Conservation (phyloP, 2,797 vertebrate species). For the Novumbra hubbsi region DNA sequence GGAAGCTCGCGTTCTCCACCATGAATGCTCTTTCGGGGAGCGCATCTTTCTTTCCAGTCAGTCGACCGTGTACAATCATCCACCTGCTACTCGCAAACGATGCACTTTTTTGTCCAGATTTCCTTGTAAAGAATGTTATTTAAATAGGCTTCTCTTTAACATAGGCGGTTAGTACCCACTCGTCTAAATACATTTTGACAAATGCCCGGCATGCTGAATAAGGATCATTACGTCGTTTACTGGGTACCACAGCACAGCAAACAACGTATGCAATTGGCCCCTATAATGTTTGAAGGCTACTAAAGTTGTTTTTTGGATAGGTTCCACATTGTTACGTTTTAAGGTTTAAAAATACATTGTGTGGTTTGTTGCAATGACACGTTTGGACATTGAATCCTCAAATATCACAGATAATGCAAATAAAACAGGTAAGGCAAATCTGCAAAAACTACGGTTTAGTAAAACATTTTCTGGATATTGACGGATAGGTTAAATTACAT, state of each 20-base stretch:
- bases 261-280: conserved; percentile 10
- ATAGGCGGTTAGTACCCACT: conserved; percentile 49
- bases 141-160: conserved; percentile 60
- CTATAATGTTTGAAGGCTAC: conserved; percentile 15
- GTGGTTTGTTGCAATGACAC: background rate
- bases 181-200: conserved; percentile 36
- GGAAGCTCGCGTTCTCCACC: conserved; percentile 48
- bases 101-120: conserved; percentile 42
- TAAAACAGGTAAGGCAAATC: background rate
- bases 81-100: conserved; percentile 74
- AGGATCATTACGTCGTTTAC: conserved; percentile 38
- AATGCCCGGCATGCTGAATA: conserved; percentile 36
- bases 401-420: background rate
- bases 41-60: conserved; percentile 65
- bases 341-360: background rate
- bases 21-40: conserved; percentile 69
- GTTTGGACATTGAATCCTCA: background rate
- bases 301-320: background rate
- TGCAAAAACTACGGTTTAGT: background rate
- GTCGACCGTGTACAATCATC: conserved; percentile 72
- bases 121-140: conserved; percentile 56
- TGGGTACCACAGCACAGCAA: conserved; percentile 26
- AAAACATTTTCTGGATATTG: background rate
- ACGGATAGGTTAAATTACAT: background rate
- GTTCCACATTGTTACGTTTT: background rate